Base-by-base conservation (phyloP, 2,797 vertebrate species). In the Helarctos malayanus region DNA sequence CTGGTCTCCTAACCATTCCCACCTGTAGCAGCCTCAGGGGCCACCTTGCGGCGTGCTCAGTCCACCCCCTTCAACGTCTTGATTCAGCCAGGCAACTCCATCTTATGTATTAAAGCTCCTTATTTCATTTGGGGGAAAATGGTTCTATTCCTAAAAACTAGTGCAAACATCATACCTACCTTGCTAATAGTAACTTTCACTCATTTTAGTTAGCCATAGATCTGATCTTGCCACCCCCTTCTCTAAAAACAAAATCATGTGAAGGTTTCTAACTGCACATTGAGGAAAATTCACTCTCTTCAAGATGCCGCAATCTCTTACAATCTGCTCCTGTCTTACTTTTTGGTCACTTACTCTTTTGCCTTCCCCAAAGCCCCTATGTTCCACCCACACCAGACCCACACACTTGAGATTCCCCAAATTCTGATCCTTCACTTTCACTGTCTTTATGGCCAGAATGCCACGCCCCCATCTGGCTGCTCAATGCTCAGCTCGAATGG, bases 1-100 rank as follows among this genome's bases (percentile, higher is more conserved):
- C 19, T 41, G 21, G 2, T 38, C 16, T 94, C 41, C 61, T 59
- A 35, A 14, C 29, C 19, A 49, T 8, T 38, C 45, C 38, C 23
- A 73, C 9, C 59, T 9, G 14, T 6, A n/a, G 57, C 35, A 35
- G 25, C 29, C 10, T 38, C 25, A 47, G 15, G 14, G 41, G 35
- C 18, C 8, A 27, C 32, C 3, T 7, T n/a, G n/a, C 13, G 16
- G 7, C 25, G 21, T 1, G 0, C 32, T 27, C 35, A 47, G 1
- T 10, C 14, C 11, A n/a, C 32, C 11, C 47, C 69, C 8, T 41
- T 35, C 8, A 90, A n/a, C 9, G 27, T 27, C 78, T 10, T 65
- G n/a, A 49, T 47, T 69, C 25, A 49, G n/a, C 27, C 61, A 69
- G 69, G 16, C 27, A 91, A 23, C 27, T 75, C n/a, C 68, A 29